Base-by-base conservation (phyloP, 2,113 vertebrate species). In the Microcebus jonahi region DNA sequence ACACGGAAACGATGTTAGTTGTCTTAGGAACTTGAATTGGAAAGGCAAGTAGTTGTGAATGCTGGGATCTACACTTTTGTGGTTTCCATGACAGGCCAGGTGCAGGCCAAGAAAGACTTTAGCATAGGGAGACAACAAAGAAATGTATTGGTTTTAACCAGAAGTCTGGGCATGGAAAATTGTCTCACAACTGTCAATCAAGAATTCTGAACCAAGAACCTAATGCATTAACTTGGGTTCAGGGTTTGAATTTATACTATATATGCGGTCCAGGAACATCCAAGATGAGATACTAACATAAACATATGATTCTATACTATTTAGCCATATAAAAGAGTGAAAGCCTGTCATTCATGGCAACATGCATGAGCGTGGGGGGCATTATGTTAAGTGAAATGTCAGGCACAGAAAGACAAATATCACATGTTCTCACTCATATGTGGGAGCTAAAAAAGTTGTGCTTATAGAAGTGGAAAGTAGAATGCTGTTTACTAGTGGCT, bases 1-100 rank as follows among this genome's bases (percentile, higher is more conserved):
- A 63, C 29, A 25, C 20, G 77, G 48, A 76, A 27, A 81, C 20
- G 18, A 20, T 31, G 6, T 61, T 65, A 67, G 53, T 85, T 88
- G 17, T 88, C 71, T 88, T 79, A 55, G 61, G 61, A 94, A 86
- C 20, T 45, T 79, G 29, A 88, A 59, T 79, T 93, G 36, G 68
- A 96, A 97, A 88, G 39, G 21, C 23, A 75, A 91, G 42, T 86
- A 71, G 34, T n/a, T 88, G 17, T 92, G 61, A 94, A 73, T 90
- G 31, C 73, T 55, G 63, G 88, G 79, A 88, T 6, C 61, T 82
- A 68, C 29, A n/a, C 83, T 91, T 85, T 85, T 59, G 10, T 67
- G 71, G 65, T 21, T 76, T 93, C 55, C 2, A 4, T 8, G 5
- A 61, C 57, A 27, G 87, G 25, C 48, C 79, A 82, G 50, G 36